Conservation (phyloP, 2,113 vertebrate species). For the Notothenia rossii region DNA sequence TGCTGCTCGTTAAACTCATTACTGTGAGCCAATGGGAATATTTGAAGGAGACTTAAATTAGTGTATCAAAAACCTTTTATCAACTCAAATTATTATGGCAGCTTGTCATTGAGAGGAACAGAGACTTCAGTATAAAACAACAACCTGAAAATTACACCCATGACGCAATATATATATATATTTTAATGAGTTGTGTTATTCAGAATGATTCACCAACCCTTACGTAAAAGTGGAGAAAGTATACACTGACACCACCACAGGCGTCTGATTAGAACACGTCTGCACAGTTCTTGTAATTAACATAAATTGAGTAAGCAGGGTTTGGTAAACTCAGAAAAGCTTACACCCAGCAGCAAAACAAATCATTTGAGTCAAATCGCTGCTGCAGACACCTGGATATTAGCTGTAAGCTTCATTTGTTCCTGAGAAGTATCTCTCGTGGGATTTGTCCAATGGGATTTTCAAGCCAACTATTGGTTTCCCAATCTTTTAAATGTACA, state of each 20-base stretch:
- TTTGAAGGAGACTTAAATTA: neutral
- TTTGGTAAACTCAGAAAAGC: conserved; percentile 4
- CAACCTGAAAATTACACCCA: neutral
- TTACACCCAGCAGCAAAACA: conserved; percentile 33
- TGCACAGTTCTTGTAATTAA: conserved; percentile 29
- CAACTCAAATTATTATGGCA: neutral
- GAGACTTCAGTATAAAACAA: neutral
- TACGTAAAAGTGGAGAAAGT: neutral
- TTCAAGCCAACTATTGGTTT: neutral
- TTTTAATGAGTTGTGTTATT: neutral
- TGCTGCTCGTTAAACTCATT: neutral
- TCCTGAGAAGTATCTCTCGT: conserved; percentile 2
- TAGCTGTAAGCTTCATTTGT: neutral
- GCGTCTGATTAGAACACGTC: conserved; percentile 32
- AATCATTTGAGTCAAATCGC: conserved; percentile 33
- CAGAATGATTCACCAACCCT: neutral
- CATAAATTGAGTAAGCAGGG: conserved; percentile 33
- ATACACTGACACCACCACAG: neutral
- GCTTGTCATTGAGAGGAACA: neutral
- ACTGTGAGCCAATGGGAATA: neutral
- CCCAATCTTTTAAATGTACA: neutral
- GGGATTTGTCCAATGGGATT: neutral
- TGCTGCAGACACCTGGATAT: conserved; percentile 31
- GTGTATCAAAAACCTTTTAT: neutral
- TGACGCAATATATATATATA: neutral